Conservation (phyloP, 2,888 invertebrate genomes). For the Rhopalosiphum nymphaeae region DNA sequence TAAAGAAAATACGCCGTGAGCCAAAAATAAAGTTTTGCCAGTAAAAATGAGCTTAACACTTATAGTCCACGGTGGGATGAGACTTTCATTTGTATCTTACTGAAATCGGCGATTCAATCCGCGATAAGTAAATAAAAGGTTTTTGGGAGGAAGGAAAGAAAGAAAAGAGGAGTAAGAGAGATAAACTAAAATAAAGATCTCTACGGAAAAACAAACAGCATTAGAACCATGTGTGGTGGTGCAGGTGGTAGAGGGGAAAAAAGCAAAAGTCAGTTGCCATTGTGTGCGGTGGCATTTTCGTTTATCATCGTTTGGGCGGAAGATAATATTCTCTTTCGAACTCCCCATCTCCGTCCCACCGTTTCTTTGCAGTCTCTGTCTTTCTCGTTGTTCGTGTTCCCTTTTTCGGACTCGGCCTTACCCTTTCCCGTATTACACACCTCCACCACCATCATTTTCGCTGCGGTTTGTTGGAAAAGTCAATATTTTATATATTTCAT, state of each 20-base stretch:
- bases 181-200: constrained; percentile 49
- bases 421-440: neutral
- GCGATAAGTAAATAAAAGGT: constrained; percentile 61
- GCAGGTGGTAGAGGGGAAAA: constrained; percentile 8
- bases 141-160: constrained; percentile 4
- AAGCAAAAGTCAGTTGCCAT: constrained; percentile 47
- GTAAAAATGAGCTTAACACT: constrained; percentile 44
- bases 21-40: constrained; percentile 1
- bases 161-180: neutral
- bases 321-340: constrained; percentile 33
- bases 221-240: constrained; percentile 29
- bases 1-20: constrained; percentile 7
- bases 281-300: constrained; percentile 48
- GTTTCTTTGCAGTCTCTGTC: neutral
- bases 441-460: neutral
- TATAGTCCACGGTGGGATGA: constrained; percentile 9
- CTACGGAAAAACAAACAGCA: constrained; percentile 52
- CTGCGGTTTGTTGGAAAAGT: constrained; percentile 40
- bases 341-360: neutral
- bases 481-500: constrained; percentile 59
- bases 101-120: constrained; percentile 57
- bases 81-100: constrained; percentile 41
- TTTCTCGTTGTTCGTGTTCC: neutral
- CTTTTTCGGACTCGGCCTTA: constrained; percentile 14
- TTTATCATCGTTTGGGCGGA: constrained; percentile 44